A percentile compares a stretch with the other conserved stretches of the same genome.
phyloP scores from a whole-genome alignment of 2,888 invertebrate species.

The Plebejus argus region DNA sequence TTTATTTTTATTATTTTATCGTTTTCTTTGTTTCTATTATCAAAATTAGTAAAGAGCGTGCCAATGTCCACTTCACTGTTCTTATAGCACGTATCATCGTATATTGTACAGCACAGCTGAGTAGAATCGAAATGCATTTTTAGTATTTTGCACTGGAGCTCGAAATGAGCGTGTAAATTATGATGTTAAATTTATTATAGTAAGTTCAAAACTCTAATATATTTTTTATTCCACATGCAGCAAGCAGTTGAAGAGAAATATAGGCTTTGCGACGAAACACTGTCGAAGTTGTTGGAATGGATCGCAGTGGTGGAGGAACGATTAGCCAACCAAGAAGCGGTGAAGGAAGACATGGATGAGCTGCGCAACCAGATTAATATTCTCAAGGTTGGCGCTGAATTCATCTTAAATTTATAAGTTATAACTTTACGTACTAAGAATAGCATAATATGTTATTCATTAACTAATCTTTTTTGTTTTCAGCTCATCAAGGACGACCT shows the following conservation, averaged over 20 bases:
- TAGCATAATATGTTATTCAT: background rate
- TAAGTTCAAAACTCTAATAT: conserved; percentile 43
- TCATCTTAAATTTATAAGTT: background rate
- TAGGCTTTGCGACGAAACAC: conserved; percentile 92
- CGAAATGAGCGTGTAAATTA: conserved; percentile 36
- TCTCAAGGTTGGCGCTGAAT: conserved; percentile 83
- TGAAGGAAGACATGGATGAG: conserved; percentile 92
- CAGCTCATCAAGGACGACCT: conserved; percentile 95
- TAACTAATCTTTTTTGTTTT: conserved; percentile 28
- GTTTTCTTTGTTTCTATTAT: background rate
- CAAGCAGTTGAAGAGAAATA: conserved; percentile 98
- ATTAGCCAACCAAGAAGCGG: conserved; percentile 91
- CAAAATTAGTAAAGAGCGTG: conserved; percentile 16
- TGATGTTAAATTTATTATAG: conserved; percentile 28
- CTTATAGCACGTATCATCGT: conserved; percentile 7
- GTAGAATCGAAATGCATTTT: conserved; percentile 31
- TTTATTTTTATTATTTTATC: background rate
- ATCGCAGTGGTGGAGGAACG: conserved; percentile 91
- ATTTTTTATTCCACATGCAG: conserved; percentile 76
- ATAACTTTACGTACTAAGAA: background rate
- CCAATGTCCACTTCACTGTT: conserved; percentile 6
- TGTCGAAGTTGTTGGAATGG: conserved; percentile 93
- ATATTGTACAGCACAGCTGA: conserved; percentile 32
- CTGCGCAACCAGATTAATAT: conserved; percentile 93
- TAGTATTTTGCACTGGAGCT: conserved; percentile 33